A percentile compares a stretch with the other conserved stretches of the same genome.
Conservation (phyloP, 2,888 invertebrate genomes). For the Acanthosepion esculentum region DNA sequence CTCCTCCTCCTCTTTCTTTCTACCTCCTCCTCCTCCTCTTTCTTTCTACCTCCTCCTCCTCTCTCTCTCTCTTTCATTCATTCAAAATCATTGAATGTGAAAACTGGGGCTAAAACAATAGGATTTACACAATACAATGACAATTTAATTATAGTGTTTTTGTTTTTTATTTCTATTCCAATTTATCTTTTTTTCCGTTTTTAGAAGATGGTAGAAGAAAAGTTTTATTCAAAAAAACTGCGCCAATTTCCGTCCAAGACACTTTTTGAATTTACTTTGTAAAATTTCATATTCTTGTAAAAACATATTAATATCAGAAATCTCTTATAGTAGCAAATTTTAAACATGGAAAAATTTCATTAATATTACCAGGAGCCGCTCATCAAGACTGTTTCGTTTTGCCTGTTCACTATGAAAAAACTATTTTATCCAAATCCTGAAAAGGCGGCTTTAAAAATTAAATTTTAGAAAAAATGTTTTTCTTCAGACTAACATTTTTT, state of each 20-base stretch:
- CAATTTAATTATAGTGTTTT: no score
- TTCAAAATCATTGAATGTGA: no score
- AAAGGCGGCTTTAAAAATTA: neutral
- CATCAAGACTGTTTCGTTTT: neutral
- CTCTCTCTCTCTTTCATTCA: no score
- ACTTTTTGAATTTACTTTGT: neutral
- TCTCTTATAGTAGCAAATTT: neutral
- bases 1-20: no score
- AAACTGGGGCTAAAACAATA: no score
- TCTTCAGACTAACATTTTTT: no score
- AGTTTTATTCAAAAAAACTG: neutral
- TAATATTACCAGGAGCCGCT: neutral
- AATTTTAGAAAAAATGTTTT: no score
- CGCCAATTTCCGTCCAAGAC: neutral
- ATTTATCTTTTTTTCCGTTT: neutral
- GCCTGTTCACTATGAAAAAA: neutral
- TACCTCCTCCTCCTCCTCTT: no score
- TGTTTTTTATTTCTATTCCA: neutral
- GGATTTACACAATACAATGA: no score
- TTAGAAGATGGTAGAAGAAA: neutral
- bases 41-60: no score
- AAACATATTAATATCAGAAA: neutral
- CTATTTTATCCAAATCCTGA: neutral
- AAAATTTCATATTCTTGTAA: neutral
- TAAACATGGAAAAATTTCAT: no score